Percentiles rank a stretch among this genome's conserved stretches.
Conservation (phyloP, 1,140 invertebrate species). For the Condylostylus longicornis region DNA sequence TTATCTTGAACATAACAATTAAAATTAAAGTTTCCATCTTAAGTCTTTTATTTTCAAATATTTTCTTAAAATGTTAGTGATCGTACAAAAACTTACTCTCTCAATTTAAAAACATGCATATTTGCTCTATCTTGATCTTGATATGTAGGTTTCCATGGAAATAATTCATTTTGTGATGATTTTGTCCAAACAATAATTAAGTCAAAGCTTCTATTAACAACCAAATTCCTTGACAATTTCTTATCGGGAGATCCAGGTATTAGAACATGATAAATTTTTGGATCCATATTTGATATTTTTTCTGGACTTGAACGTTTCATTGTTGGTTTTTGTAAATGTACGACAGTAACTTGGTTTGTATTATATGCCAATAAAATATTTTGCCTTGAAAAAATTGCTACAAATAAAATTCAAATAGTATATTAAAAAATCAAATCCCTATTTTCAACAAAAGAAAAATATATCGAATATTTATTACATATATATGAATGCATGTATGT, state of each 20-base stretch:
- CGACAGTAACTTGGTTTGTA: constrained; percentile 48
- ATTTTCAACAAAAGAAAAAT: constrained; percentile 17
- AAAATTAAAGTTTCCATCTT: too few species aligned
- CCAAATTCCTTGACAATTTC: constrained; percentile 46
- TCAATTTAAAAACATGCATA: constrained; percentile 50
- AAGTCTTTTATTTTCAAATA: too few species aligned
- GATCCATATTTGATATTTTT: constrained; percentile 45
- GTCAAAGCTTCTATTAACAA: constrained; percentile 44
- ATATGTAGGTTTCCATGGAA: constrained; percentile 65
- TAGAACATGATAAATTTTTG: constrained; percentile 41
- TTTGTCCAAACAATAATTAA: constrained; percentile 56
- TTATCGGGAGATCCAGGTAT: constrained; percentile 45
- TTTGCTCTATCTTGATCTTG: constrained; percentile 67
- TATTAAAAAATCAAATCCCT: constrained; percentile 8
- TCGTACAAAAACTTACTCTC: constrained; percentile 18
- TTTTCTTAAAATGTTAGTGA: too few species aligned
- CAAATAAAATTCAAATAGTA: constrained; percentile 1
- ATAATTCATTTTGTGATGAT: constrained; percentile 60
- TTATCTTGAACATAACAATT: too few species aligned
- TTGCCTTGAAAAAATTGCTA: constrained; percentile 47
- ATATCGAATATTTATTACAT: constrained; percentile 1
- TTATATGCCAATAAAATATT: constrained; percentile 50
- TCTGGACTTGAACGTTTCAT: constrained; percentile 37
- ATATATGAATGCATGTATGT: constrained; percentile 3
- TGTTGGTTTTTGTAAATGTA: constrained; percentile 45